phyloP scores from a whole-genome alignment of 1,140 invertebrate genomes.

The Apis cerana region DNA sequence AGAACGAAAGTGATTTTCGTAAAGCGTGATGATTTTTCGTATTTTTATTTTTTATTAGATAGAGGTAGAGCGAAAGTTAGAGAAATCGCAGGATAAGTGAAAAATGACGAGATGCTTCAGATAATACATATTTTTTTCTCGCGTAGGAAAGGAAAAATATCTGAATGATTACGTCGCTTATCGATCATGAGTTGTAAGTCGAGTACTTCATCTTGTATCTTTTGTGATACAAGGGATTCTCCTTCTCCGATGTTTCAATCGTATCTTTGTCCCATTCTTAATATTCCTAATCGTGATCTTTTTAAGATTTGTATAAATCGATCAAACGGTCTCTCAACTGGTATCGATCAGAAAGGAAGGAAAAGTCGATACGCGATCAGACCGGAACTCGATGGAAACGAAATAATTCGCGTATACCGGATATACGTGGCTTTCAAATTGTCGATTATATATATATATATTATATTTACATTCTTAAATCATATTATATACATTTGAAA shows the following conservation, averaged over 20 bases:
- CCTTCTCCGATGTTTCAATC: slow-evolving; percentile 41
- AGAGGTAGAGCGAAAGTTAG: not conserved
- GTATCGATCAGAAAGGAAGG: not conserved
- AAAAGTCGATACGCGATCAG: not conserved
- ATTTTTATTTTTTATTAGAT: not conserved
- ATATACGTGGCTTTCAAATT: slow-evolving; percentile 36
- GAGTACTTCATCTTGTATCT: slow-evolving; percentile 10
- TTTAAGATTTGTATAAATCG: slow-evolving; percentile 39
- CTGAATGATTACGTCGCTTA: not conserved
- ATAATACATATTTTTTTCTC: not conserved
- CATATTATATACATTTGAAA: slow-evolving; percentile 45
- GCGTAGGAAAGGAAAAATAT: not conserved
- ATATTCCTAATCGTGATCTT: not conserved
- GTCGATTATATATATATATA: slow-evolving; percentile 25
- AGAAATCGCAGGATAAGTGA: not conserved
- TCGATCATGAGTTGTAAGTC: not conserved
- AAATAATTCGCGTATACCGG: slow-evolving; percentile 32
- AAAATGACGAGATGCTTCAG: not conserved
- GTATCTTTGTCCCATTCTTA: slow-evolving; percentile 40
- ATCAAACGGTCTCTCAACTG: not conserved
- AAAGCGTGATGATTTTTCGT: not conserved
- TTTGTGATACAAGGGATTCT: slow-evolving; percentile 33
- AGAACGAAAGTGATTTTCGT: not conserved
- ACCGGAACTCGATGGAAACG: not conserved
- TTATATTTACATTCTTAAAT: slow-evolving; percentile 51